Evolutionary conservation across 2,888 invertebrate genomes (phyloP), one percentile per base, ranked within the genome.

Genomic region (Autographa gamma): DNA sequence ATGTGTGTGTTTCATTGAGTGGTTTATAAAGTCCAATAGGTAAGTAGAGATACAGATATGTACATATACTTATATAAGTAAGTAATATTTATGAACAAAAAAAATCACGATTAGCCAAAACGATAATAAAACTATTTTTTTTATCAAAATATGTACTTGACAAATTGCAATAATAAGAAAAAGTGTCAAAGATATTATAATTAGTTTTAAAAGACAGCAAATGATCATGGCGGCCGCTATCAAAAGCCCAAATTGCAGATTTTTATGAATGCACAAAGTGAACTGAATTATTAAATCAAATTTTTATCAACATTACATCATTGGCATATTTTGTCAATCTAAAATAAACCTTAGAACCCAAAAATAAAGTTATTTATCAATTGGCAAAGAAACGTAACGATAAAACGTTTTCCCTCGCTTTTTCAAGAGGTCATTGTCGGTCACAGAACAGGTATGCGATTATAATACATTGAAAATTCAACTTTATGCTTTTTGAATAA

Each of bases 351-450:
- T 63, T 77, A 67, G 0, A n/a, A n/a, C 0, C 0, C 0, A 0
- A 0, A 0, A 0, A 0, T 38, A 68, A 71, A 58, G 70, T 65
- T 9, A 9, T 16, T 54, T 73, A 72, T 74, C 1, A 43, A 62
- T 66, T 62, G 18, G 9, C 63, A 68, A 25, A 9, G 0, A n/a
- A 56, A 66, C n/a, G 18, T n/a, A 41, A 32, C 63, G 69, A 77
- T 81, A 84, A 76, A 85, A 79, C 82, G 84, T 83, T 86, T 91
- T 91, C 90, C 90, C 91, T 89, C 92, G 90, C 91, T 91, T 93
- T 90, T 92, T 91, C 89, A 90, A 87, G 89, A 92, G 93, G 92
- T 93, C 92, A 93, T 87, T 92, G 90, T 90, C 93, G 93, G 93
- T 93, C 93, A 93, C 83, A 85, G 88, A 93, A 93, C 93, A 93